Evolutionary conservation across 2,113 vertebrate genomes (phyloP), one percentile per base, ranked within the genome.

Genomic region (Hystrix brachyura): DNA sequence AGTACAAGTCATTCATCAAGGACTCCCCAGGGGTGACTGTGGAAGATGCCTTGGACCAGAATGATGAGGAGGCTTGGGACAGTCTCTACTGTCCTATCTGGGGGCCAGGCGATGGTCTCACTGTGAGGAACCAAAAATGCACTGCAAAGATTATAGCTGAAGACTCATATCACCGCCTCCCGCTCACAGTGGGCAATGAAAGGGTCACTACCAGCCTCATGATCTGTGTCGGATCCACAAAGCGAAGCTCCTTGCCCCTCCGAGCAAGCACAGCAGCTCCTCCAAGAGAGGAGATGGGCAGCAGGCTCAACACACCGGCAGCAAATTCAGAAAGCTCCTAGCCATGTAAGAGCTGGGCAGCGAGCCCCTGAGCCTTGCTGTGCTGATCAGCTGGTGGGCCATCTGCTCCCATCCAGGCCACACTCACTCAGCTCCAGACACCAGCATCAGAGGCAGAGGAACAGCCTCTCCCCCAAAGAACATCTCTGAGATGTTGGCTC

Each of bases 1-100:
- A 99, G 1, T 99, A 99, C 98, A 99, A 97, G 98, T 87, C 98
- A 98, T 99, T 99, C 87, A 98, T 99, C 88, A 99, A 99, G 97
- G 98, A 99, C 98, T 99, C 99, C 95, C 99, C 99, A 0, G 99
- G 99, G 97, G 99, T 99, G 87, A 99, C 99, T 95, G 99, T 99
- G 59, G 99, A 99, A 98, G 99, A 99, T 89, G 99, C 99, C 0
- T 99, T 99, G 96, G 99, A 99, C 98, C 99, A 99, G 98, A 99
- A 99, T 87, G 99, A 99, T 97, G 99, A 98, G 99, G 90, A 96
- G 76, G 99, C 99, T 60, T 99, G 99, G 99, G 98, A 98, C 98
- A 89, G 99, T 99, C 96, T 99, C 99, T 14, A 98, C 94, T 88
- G 89, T 69, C 23, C n/a, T 25, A 25, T 7, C 51, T 60, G 51